Base-by-base conservation (phyloP, 2,113 vertebrate species). In the Mola mola region DNA sequence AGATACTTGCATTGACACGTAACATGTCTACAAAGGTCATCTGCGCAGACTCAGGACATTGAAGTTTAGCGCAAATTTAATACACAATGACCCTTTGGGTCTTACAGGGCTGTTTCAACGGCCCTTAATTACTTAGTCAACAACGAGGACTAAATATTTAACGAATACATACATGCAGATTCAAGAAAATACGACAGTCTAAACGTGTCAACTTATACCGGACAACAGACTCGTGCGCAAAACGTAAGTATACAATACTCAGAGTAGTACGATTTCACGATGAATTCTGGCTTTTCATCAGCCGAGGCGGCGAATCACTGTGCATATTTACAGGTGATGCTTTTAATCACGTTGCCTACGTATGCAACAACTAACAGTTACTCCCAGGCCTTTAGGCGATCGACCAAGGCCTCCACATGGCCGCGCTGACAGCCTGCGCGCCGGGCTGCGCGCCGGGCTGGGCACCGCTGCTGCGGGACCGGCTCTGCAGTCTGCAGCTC, bases 371-470 rank as follows among this genome's bases (percentile, higher is more conserved):
- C 16, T 17, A 15, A 50, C n/a, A 29, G 31, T 44, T 16, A 49
- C 64, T 69, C 38, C 12, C 20, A 25, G 34, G 4, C 13, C 0
- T 48, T 47, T 20, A 1, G 7, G 29, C 9, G 26, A 5, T 72
- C 90, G 92, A 95, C 95, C 95, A 96, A 0, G 95, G 95, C 82
- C 94, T 89, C 68, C 87, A 89, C 83, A 87, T 67, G 47, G 20
- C 44, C 5, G 46, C 51, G 59, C 34, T 21, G 37, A 58, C 36
- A 10, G 51, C 13, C 65, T 28, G 87, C 6, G 10, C 65, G 5
- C 10, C 48, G 3, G n/a, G 44, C 37, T 29, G 84, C 20, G 9
- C 49, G 15, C 38, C 20, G 53, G 13, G 28, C 15, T 7, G 47
- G 16, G 28, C 25, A 20, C 28, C 11, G 15, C 28, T 5, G 52